phyloP scores from a whole-genome alignment of 2,113 vertebrate genomes.

The Prolemur simus region DNA sequence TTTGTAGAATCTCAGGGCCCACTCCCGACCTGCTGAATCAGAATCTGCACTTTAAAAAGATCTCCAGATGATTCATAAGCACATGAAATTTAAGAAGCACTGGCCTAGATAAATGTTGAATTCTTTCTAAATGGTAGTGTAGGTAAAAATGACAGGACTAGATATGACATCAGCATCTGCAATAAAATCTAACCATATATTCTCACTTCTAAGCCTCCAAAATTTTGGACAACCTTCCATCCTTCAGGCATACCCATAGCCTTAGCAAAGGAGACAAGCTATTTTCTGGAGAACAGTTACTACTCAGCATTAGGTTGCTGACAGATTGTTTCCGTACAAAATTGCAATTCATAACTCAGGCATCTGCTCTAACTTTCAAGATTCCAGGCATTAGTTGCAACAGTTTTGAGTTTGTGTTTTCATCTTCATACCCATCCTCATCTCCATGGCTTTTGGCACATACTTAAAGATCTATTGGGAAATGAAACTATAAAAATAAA shows the following conservation, averaged over 20 bases:
- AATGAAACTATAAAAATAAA: constrained; percentile 64
- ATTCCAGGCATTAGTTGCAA: constrained; percentile 30
- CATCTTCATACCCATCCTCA: constrained; percentile 32
- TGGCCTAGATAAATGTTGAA: not conserved
- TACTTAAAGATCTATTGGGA: constrained; percentile 32
- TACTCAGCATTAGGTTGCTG: not conserved
- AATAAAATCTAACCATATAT: not conserved
- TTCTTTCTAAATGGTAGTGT: not conserved
- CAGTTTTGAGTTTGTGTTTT: constrained; percentile 39
- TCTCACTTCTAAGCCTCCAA: not conserved
- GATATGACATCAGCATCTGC: not conserved
- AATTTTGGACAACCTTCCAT: not conserved
- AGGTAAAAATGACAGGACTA: not conserved
- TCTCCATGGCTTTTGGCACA: constrained; percentile 3
- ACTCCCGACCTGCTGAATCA: not conserved
- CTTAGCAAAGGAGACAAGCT: not conserved
- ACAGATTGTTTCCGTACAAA: constrained; percentile 34
- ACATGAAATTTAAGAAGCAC: not conserved
- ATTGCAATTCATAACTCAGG: constrained; percentile 2
- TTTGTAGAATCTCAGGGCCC: not conserved
- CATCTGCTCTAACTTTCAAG: constrained; percentile 38
- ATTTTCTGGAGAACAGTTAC: not conserved
- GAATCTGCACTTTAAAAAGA: constrained; percentile 6
- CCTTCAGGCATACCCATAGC: not conserved
- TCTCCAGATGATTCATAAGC: not conserved